Evolutionary conservation across 2,888 invertebrate species (phyloP).

Genomic region (Drosophila quinaria): DNA sequence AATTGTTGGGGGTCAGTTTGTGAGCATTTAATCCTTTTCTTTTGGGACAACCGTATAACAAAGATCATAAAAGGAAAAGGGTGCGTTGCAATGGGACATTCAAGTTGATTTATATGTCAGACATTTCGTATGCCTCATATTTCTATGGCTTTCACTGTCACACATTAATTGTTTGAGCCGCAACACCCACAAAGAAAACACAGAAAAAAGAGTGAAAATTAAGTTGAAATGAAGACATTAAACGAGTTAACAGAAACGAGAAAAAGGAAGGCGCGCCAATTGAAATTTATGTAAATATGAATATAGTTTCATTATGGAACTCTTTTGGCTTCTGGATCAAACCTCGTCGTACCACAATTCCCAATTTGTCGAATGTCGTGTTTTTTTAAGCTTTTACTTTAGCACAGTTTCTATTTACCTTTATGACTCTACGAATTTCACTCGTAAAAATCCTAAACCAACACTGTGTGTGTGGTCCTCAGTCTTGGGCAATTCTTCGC

Average conservation of each 20-base stretch:
- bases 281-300: slow-evolving; percentile 58
- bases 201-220: slow-evolving; percentile 47
- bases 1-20: slow-evolving; percentile 59
- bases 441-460: slow-evolving; percentile 28
- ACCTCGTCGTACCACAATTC: slow-evolving; percentile 25
- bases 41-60: slow-evolving; percentile 25
- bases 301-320: slow-evolving; percentile 28
- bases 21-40: slow-evolving; percentile 74
- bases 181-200: slow-evolving; percentile 61
- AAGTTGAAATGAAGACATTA: slow-evolving; percentile 71
- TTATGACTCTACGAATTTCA: slow-evolving; percentile 51
- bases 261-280: slow-evolving; percentile 52
- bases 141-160: slow-evolving; percentile 80
- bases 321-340: slow-evolving; percentile 63
- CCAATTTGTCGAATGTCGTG: slow-evolving; percentile 25
- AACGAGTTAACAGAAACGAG: slow-evolving; percentile 34
- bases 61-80: slow-evolving; percentile 54
- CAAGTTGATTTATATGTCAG: slow-evolving; percentile 68
- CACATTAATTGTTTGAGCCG: slow-evolving; percentile 57
- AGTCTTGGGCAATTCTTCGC: slow-evolving; percentile 32
- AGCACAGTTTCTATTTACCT: slow-evolving; percentile 48
- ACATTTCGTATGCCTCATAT: slow-evolving; percentile 60
- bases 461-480: slow-evolving; percentile 51
- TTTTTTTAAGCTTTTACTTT: slow-evolving; percentile 25
- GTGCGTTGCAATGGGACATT: slow-evolving; percentile 64